Evolutionary conservation across 2,888 invertebrate species (phyloP).

Genomic region (Piscicola geometra): DNA sequence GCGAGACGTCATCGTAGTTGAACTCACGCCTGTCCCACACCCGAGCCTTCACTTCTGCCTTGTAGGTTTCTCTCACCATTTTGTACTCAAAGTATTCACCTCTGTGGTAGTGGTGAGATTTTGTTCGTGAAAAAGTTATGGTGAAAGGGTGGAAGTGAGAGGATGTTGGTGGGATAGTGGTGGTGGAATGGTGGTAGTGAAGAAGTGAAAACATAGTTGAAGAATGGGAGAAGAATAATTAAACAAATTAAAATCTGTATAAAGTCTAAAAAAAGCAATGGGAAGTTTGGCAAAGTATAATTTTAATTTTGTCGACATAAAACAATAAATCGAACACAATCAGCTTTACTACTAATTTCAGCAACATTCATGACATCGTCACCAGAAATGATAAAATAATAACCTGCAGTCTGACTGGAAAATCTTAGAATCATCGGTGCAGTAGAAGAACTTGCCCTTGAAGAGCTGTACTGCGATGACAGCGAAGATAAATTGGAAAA

Average conservation of each 20-base stretch:
- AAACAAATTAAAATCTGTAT: too few relatives aligned
- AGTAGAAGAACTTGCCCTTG: slow-evolving; percentile 98
- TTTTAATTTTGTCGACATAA: too few relatives aligned
- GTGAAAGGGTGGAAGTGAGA: too few relatives aligned
- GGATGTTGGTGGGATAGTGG: too few relatives aligned
- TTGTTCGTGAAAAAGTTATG: too few relatives aligned
- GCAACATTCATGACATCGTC: background rate
- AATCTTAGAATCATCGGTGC: slow-evolving; percentile 95
- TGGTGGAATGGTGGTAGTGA: too few relatives aligned
- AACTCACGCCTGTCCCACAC: slow-evolving; percentile 87
- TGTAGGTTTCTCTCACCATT: slow-evolving; percentile 22
- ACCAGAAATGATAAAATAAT: slow-evolving; percentile 60
- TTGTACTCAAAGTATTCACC: slow-evolving; percentile 37
- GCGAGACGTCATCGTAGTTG: slow-evolving; percentile 96
- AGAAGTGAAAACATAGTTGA: too few relatives aligned
- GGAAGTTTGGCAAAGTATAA: too few relatives aligned
- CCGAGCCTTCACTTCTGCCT: slow-evolving; percentile 56
- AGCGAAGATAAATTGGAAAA: slow-evolving; percentile 97
- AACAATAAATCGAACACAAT: too few relatives aligned
- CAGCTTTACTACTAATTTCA: too few relatives aligned
- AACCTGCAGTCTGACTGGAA: slow-evolving; percentile 90
- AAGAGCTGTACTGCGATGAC: slow-evolving; percentile 99
- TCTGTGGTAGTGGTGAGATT: slow-evolving; percentile 14
- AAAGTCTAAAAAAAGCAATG: background rate
- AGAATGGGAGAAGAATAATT: too few relatives aligned